Conservation (phyloP, 2,113 vertebrate genomes). For the Tauraco erythrolophus region DNA sequence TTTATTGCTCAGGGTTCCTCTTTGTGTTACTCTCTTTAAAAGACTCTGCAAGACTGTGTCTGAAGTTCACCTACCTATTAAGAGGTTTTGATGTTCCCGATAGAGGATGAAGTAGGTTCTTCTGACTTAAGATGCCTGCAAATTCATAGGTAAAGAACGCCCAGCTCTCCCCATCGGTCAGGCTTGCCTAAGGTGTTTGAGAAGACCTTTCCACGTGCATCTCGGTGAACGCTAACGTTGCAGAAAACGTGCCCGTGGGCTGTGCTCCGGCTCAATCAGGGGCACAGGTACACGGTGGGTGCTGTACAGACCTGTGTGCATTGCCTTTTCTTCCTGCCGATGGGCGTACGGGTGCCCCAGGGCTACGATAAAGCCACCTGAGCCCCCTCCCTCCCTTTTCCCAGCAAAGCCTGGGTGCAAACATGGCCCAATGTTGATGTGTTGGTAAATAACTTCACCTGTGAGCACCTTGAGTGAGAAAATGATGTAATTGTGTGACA, state of each 20-base stretch:
- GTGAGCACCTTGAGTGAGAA: background rate
- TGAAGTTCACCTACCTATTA: background rate
- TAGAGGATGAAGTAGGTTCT: background rate
- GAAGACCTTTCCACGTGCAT: background rate
- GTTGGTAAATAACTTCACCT: background rate
- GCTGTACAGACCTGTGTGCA: background rate
- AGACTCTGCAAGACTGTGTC: background rate
- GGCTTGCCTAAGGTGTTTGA: background rate
- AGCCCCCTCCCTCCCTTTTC: background rate
- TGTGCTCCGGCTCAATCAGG: background rate
- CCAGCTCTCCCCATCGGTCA: background rate
- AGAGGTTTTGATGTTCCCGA: background rate
- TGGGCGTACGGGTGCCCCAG: background rate
- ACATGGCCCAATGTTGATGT: accelerated
- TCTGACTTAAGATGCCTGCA: background rate
- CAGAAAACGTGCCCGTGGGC: background rate
- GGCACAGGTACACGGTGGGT: accelerated
- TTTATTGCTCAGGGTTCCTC: background rate
- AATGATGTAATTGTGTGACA: background rate
- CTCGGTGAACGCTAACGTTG: accelerated
- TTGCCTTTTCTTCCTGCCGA: background rate
- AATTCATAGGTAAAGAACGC: accelerated
- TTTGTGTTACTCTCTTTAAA: background rate
- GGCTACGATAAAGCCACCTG: background rate
- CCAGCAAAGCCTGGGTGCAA: background rate